Base-by-base conservation (phyloP, 2,888 invertebrate genomes). In the Rhamnusium bicolor region DNA sequence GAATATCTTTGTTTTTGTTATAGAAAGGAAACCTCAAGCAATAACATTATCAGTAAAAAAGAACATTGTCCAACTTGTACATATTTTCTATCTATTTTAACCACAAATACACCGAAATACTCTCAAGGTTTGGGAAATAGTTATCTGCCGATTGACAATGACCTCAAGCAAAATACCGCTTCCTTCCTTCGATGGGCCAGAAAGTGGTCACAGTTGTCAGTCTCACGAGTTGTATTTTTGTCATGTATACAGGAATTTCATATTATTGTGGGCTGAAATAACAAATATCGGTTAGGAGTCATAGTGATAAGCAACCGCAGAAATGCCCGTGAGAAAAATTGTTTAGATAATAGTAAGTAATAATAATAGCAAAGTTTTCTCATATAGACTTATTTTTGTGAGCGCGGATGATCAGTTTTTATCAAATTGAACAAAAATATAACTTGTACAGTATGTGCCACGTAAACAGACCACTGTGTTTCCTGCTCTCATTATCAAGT, bases 121-220 rank as follows among this genome's bases (percentile, higher is more conserved):
- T 65, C 46, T 56, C 67, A 67, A 67, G 67, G 67, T 67, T 67
- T 56, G 56, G 67, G 56, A 67, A 56, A 56, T 56, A 24, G 56
- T 56, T 67, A 67, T 67, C 67, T 24, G 2, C 0, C 6, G 8
- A 46, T 46, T 46, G 67, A 56, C 56, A 56, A 32, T 56, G 67
- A 67, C 54, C 67, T 56, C 67, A 40, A n/a, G 19, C 29, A 10
- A 46, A 53, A 29, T n/a, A 24, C 67, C 67, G 46, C 67, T 67
- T 67, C 67, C 67, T 67, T 66, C 66, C 67, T 54, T 7, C n/a
- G 21, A 18, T 32, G 58, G 58, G 0, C 21, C 8, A 46, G 61
- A 40, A 14, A 61, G 67, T 21, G 65, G 40, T 32, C 40, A 12
- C 65, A 19, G 32, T 65, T 65, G 53, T 65, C 54, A 53, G 46